Evolutionary conservation across 1,140 invertebrate genomes (phyloP).

Genomic region (Atta colombica): DNA sequence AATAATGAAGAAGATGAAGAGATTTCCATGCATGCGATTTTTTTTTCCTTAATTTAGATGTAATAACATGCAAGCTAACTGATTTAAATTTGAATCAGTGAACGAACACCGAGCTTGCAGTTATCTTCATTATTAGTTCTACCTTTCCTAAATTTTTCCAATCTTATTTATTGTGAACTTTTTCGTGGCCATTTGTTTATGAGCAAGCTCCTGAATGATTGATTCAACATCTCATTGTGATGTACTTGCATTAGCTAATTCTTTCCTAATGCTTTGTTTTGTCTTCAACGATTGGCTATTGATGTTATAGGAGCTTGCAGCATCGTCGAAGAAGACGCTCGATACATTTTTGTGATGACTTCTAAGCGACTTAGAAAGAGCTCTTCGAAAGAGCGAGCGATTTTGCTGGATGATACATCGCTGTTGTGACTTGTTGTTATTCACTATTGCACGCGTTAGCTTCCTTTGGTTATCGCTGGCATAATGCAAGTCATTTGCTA

Average conservation of each 20-base stretch:
- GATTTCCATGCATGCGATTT: background rate
- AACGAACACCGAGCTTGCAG: background rate
- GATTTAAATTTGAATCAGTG: slow-evolving; percentile 1
- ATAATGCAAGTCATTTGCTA: slow-evolving; percentile 43
- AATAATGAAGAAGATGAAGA: background rate
- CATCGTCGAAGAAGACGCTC: slow-evolving; percentile 51
- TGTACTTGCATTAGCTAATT: slow-evolving; percentile 1
- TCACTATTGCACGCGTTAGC: slow-evolving; percentile 23
- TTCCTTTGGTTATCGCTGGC: slow-evolving; percentile 16
- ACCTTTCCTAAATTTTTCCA: background rate
- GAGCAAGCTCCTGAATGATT: background rate
- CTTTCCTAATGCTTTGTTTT: slow-evolving; percentile 10
- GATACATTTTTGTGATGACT: slow-evolving; percentile 59
- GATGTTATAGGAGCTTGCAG: slow-evolving; percentile 61
- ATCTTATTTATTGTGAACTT: slow-evolving; percentile 3
- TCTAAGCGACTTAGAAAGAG: slow-evolving; percentile 16
- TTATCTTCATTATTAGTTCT: slow-evolving; percentile 17
- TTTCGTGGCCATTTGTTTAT: background rate
- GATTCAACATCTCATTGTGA: background rate
- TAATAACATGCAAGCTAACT: background rate
- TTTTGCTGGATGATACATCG: slow-evolving; percentile 33
- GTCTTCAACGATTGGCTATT: slow-evolving; percentile 51
- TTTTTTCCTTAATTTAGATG: background rate
- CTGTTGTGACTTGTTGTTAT: slow-evolving; percentile 29
- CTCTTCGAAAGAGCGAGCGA: slow-evolving; percentile 20